These are phyloP conservation scores for Alosa sapidissima DNA, from an alignment of 2,797 vertebrate species.

Conservation along the genomic window DNA sequence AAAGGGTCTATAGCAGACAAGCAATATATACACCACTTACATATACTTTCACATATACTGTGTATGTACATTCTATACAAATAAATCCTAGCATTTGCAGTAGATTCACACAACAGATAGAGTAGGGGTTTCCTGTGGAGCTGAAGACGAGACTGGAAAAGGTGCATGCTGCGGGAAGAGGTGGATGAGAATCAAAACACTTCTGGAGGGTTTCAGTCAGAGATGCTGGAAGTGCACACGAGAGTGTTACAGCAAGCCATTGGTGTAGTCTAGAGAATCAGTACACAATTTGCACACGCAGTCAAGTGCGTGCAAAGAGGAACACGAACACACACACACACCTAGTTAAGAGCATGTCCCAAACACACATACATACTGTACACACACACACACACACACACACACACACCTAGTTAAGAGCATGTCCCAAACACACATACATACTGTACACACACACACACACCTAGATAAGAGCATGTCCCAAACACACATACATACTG, in stretches of 20 bases:
- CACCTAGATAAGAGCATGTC: neutral
- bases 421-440: too few species aligned
- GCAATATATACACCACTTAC: neutral
- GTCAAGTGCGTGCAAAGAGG: neutral
- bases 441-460: neutral
- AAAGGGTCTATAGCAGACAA: neutral
- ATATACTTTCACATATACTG: neutral
- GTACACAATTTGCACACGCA: neutral
- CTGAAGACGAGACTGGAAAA: neutral
- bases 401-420: too few species aligned
- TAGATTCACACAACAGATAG: neutral
- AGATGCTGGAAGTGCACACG: constrained; percentile 21
- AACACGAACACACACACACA: neutral
- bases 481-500: neutral
- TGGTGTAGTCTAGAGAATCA: neutral
- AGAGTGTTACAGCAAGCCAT: neutral
- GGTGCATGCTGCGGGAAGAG: neutral
- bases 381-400: constrained; percentile 12
- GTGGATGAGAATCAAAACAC: neutral
- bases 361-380: neutral
- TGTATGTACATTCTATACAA: too few species aligned
- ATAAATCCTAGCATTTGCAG: neutral
- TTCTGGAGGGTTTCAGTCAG: neutral
- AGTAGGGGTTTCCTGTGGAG: neutral
- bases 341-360: neutral